Evolutionary conservation across 1,140 invertebrate species (phyloP).

Genomic region (Caenorhabditis briggsae): DNA sequence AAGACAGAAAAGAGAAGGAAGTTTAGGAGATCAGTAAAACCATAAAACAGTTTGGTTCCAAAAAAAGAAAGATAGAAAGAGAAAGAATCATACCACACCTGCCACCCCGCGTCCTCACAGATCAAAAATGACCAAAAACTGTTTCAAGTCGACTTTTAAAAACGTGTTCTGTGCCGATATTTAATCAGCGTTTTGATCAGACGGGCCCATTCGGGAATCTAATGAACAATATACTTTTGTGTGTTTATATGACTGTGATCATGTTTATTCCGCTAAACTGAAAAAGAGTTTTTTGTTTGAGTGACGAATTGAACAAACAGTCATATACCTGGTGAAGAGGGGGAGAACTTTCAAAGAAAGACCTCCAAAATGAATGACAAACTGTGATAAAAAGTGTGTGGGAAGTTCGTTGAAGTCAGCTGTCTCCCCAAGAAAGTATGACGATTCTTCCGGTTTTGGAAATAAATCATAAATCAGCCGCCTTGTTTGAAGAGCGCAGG

Average conservation of each 20-base stretch:
- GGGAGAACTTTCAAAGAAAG: slow-evolving; percentile 17
- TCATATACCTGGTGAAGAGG: neutral
- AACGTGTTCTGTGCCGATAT: slow-evolving; percentile 51
- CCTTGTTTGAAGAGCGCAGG: neutral
- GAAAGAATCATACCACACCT: slow-evolving; percentile 16
- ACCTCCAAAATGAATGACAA: slow-evolving; percentile 37
- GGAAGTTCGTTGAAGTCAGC: slow-evolving; percentile 48
- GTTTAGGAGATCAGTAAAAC: neutral
- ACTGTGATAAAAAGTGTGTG: slow-evolving; percentile 34
- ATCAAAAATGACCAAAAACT: slow-evolving; percentile 45
- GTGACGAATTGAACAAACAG: slow-evolving; percentile 54
- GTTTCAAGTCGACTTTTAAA: slow-evolving; percentile 50
- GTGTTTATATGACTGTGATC: neutral
- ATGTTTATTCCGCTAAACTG: slow-evolving; percentile 13
- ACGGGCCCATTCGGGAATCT: slow-evolving; percentile 16
- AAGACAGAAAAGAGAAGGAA: neutral
- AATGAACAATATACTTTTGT: slow-evolving; percentile 39
- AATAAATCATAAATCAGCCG: neutral
- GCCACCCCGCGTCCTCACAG: neutral
- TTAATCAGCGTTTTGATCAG: slow-evolving; percentile 40
- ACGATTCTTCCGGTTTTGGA: slow-evolving; percentile 6
- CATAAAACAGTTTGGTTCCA: neutral
- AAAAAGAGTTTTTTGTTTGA: slow-evolving; percentile 24
- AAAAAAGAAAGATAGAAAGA: neutral
- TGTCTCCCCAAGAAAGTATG: slow-evolving; percentile 24